Base-by-base conservation (phyloP, 2,888 invertebrate species). In the Coecobrya sp. region DNA sequence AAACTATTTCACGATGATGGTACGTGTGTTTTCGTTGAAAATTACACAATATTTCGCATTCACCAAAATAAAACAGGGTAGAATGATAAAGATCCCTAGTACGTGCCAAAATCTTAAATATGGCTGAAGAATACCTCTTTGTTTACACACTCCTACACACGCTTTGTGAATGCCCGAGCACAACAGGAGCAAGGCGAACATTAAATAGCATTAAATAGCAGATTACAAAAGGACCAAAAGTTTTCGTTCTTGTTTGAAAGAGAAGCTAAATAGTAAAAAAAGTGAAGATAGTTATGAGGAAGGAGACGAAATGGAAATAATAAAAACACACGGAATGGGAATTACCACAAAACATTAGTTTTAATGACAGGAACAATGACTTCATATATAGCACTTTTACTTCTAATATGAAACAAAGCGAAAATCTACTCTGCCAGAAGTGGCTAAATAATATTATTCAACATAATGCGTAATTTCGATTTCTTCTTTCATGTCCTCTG, bases 321-420 rank as follows among this genome's bases (percentile, higher is more conserved):
- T 86, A 86, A 76, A 70, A 76, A 65, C 86, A 86, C 86, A 86
- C 55, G 87, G 87, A 87, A 79, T 52, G 79, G 52, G 79, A 79
- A 87, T 79, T 87, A 87, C 87, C 87, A 65, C 87, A 86, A 79
- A 45, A 87, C 87, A 87, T 87, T 87, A 87, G 87, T 79, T 87
- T 87, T 87, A 87, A 87, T 87, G 87, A 87, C 79, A 87, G 59
- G 87, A 87, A 87, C 79, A 87, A 87, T 62, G 65, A 79, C 86
- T 30, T 36, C 27, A 76, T 49, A 52, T 49, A 52, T 25, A 76
- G 13, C 45, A 55, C 42, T 42, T 1, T 19, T 19, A 19, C 36
- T 70, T 1, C 30, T 73, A 73, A 16, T 45, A 45, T n/a, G 76
- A 19, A 49, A 49, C 13, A 19, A 76, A 45, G 7, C 30, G 16